Base-by-base conservation (phyloP, 2,888 invertebrate genomes). In the Lampropteryx suffumata region DNA sequence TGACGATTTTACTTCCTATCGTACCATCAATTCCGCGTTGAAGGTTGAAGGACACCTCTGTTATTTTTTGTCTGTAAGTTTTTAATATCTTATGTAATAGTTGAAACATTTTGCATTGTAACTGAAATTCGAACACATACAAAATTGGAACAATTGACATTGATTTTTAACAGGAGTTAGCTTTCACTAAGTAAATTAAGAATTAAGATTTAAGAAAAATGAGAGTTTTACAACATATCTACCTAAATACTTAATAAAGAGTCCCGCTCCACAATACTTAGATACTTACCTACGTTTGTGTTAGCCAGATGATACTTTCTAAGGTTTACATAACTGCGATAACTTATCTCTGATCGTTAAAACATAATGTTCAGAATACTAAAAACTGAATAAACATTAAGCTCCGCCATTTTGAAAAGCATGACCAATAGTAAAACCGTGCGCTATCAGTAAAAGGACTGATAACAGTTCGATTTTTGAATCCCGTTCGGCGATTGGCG, bases 381-480 rank as follows among this genome's bases (percentile, higher is more conserved):
- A 73, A 79, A 62, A 82, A 80, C 72, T 69, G 69, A 73, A 71
- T 68, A 62, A 45, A 77, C 79, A 84, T 84, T 82, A 52, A 82
- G 67, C 57, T 59, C 75, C 69, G 81, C 86, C 88, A 85, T 85
- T 75, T 85, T 84, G 79, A 76, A 82, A 79, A 79, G 64, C 80
- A 77, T 82, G 78, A 79, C 87, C 88, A 87, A 88, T 87, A 69
- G 75, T 70, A 73, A 63, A 65, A 67, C 68, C 62, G 71, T 61
- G 64, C 71, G 76, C 74, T 86, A 84, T 85, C 85, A 84, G 72
- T 62, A 65, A 59, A 64, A 67, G 60, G 64, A 69, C 70, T 84
- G 88, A 85, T 88, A 88, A 84, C 76, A 79, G 67, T 82, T 82
- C 83, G 78, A 82, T 84, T 85, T 86, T 79, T 74, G 73, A 83